Percentiles rank a stretch among this genome's conserved stretches.
Evolutionary conservation across 2,113 vertebrate genomes (phyloP).

Genomic region (Vanacampus margaritifer): DNA sequence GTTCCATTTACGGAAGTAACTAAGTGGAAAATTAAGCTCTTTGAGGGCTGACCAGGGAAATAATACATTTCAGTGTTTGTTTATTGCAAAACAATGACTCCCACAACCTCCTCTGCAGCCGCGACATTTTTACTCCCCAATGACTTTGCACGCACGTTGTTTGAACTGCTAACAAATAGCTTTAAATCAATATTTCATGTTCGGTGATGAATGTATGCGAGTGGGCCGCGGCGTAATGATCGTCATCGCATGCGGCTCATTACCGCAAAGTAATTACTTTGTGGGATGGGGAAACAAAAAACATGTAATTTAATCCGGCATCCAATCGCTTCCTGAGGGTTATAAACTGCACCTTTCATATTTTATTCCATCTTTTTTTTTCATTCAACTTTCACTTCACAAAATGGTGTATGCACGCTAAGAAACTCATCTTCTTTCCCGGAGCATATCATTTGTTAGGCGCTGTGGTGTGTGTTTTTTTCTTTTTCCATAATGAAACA

Average conservation of each 20-base stretch:
- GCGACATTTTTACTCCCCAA: neutral
- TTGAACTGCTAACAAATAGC: constrained; percentile 33
- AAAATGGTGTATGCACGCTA: constrained; percentile 4
- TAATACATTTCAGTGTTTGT: neutral
- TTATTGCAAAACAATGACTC: neutral
- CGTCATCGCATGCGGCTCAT: constrained; percentile 12
- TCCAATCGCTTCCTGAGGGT: constrained; percentile 8
- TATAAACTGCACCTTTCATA: constrained; percentile 4
- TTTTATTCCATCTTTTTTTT: constrained; percentile 4
- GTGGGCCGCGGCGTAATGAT: constrained; percentile 16
- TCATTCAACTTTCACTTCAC: constrained; percentile 5
- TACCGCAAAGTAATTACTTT: constrained; percentile 20
- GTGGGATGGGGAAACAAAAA: constrained; percentile 9
- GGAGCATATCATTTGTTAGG: constrained; percentile 37
- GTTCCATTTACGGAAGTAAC: constrained; percentile 1
- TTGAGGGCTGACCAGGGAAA: neutral
- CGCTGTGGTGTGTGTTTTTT: constrained; percentile 10
- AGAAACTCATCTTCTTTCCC: constrained; percentile 37
- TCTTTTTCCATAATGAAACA: constrained; percentile 39
- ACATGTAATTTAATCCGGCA: constrained; percentile 2
- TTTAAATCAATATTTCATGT: constrained; percentile 35
- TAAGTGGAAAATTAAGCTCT: constrained; percentile 5
- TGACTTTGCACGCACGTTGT: neutral
- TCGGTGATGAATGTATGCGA: constrained; percentile 31
- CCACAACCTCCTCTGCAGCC: too few species aligned